A percentile compares a stretch with the other conserved stretches of the same genome.
These are phyloP conservation scores for Fissipunctia ypsillon DNA, from an alignment of 2,888 invertebrate genomes.

Conservation along the genomic window DNA sequence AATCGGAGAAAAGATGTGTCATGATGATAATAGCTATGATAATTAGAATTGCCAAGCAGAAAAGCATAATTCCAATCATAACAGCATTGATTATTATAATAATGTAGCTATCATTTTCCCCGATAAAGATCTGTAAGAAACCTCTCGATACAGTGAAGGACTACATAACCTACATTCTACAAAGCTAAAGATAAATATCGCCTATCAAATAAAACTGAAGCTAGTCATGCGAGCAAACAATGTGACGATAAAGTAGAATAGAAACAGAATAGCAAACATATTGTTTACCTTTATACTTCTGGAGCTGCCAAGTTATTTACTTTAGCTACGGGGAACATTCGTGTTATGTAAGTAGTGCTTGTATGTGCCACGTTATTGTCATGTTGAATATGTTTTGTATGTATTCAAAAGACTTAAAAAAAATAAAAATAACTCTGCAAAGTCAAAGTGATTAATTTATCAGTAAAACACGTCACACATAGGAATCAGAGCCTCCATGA, in stretches of 20 bases:
- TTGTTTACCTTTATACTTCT: conserved; percentile 58
- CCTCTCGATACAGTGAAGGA: neutral
- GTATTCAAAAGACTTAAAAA: conserved; percentile 7
- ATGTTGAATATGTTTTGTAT: conserved; percentile 11
- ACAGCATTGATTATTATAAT: neutral
- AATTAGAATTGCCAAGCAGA: conserved; percentile 6
- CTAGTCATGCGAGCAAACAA: conserved; percentile 45
- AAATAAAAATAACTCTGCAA: neutral
- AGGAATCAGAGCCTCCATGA: neutral
- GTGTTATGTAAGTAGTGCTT: conserved; percentile 44
- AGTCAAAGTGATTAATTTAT: neutral
- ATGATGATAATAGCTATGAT: conserved; percentile 6
- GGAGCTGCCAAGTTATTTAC: conserved; percentile 54
- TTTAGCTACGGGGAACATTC: conserved; percentile 36
- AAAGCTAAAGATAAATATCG: conserved; percentile 47
- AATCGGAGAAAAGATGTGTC: neutral
- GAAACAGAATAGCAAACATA: conserved; percentile 57
- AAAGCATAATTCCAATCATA: neutral
- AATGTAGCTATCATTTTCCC: neutral
- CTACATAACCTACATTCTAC: conserved; percentile 2
- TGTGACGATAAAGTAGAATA: conserved; percentile 55
- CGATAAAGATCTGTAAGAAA: neutral
- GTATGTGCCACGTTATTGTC: conserved; percentile 30
- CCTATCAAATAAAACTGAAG: conserved; percentile 54
- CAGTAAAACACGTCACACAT: neutral